Evolutionary conservation across 2,888 invertebrate genomes (phyloP), one percentile per base, ranked within the genome.

Genomic region (Petrolisthes manimaculis): DNA sequence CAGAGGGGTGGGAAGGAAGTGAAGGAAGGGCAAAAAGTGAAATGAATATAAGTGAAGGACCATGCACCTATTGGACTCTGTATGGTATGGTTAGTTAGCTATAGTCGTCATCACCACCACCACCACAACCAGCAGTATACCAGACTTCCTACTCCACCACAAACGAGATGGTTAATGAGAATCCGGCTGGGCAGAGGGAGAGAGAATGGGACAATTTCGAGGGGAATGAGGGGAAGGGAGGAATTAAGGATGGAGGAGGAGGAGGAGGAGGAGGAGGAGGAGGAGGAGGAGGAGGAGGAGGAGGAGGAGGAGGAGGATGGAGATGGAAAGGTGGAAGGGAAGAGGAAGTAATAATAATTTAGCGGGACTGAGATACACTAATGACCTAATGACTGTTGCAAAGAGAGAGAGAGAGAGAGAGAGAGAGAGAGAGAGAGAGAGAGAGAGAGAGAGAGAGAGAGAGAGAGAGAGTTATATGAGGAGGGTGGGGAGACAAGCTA

Each of bases 331-430:
- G 61, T 8, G 61, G 61, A 81, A 12, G 61, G 61, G 55, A 18
- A 79, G 55, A 61, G 4, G 24, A 1, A 61, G 55, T 8, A 3
- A 80, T 14, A 82, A 14, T 21, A 51, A 67, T 21, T 51, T 14
- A 69, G 6, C 18, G 82, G 61, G 4, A 61, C 56, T 18, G 55
- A 21, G 61, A 61, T 8, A 81, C 56, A 61, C 24, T 24, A 21
- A 61, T 6, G n/a, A 24, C 18, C n/a, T n/a, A n/a, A n/a, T n/a
- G n/a, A n/a, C n/a, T n/a, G 12, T 37, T 51, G 51, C 21, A 37
- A 8, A 83, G 83, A 51, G 24, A 69, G 9, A 83, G 9, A 69
- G 71, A 69, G 67, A 71, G 21, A 69, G 21, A 83, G 18, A 83
- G 54, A 83, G 67, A 83, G 67, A 67, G 54, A 54, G 55, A 80